These are phyloP conservation scores for Rotaria sp. DNA, from an alignment of 2,888 invertebrate species.

Conservation along the genomic window DNA sequence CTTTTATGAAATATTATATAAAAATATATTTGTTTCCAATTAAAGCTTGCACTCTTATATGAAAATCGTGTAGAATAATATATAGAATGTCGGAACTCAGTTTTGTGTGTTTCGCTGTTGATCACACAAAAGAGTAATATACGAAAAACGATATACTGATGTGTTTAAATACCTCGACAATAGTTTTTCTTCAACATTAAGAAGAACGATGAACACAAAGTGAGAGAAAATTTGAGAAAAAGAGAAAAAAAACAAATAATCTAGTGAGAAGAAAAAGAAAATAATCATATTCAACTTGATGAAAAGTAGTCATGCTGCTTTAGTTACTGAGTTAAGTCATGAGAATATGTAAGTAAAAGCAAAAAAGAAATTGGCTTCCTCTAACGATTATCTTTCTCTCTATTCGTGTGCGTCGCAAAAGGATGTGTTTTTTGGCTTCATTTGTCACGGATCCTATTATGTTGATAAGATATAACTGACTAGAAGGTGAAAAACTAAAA, in stretches of 20 bases:
- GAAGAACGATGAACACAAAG: no score
- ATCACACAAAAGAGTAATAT: no score
- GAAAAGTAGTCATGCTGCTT: neutral
- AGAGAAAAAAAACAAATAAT: neutral
- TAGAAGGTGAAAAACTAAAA: neutral
- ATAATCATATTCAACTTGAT: neutral
- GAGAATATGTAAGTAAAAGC: neutral
- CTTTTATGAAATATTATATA: neutral
- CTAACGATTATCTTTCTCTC: neutral
- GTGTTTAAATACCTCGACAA: no score
- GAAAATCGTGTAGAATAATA: no score
- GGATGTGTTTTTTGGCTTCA: neutral
- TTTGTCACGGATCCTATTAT: constrained; percentile 14
- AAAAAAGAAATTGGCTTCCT: neutral
- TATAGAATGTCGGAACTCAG: no score
- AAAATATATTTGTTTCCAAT: no score
- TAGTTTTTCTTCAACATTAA: no score
- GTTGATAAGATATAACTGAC: neutral
- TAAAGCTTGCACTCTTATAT: no score
- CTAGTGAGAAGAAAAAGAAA: neutral
- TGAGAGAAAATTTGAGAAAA: neutral
- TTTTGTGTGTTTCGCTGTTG: no score
- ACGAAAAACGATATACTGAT: no score
- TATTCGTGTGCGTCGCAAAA: neutral
- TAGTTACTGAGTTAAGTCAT: neutral